Evolutionary conservation across 2,113 vertebrate species (phyloP).

Genomic region (Sebastes fasciatus): DNA sequence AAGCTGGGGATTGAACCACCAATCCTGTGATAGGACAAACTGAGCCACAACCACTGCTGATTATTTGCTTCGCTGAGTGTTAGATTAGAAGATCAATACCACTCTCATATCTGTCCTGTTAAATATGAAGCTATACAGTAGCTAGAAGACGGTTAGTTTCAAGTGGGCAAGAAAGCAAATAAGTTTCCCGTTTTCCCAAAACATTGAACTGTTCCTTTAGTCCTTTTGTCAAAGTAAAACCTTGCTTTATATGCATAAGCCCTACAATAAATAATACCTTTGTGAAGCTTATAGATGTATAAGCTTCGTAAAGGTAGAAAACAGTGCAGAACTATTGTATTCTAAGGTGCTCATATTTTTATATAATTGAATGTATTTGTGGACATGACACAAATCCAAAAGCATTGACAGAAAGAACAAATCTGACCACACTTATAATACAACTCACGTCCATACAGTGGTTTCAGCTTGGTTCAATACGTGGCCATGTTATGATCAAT

Average conservation of each 20-base stretch:
- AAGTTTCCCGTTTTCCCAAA: too few species aligned
- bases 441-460: neutral
- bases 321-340: neutral
- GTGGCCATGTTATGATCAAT: conserved; percentile 42
- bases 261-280: neutral
- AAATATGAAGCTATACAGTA: neutral
- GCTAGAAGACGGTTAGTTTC: too few species aligned
- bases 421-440: conserved; percentile 17
- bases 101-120: too few species aligned
- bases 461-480: conserved; percentile 30
- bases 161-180: too few species aligned
- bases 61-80: too few species aligned
- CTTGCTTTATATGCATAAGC: neutral
- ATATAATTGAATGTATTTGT: neutral
- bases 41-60: neutral
- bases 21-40: neutral
- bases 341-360: neutral
- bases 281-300: neutral
- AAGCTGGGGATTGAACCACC: neutral
- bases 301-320: neutral
- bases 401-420: neutral
- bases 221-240: neutral
- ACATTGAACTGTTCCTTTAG: too few species aligned
- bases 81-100: too few species aligned
- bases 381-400: conserved; percentile 2